A percentile compares a stretch with the other conserved stretches of the same genome.
phyloP scores from a whole-genome alignment of 2,888 invertebrate species.

The Penaeus monodon region DNA sequence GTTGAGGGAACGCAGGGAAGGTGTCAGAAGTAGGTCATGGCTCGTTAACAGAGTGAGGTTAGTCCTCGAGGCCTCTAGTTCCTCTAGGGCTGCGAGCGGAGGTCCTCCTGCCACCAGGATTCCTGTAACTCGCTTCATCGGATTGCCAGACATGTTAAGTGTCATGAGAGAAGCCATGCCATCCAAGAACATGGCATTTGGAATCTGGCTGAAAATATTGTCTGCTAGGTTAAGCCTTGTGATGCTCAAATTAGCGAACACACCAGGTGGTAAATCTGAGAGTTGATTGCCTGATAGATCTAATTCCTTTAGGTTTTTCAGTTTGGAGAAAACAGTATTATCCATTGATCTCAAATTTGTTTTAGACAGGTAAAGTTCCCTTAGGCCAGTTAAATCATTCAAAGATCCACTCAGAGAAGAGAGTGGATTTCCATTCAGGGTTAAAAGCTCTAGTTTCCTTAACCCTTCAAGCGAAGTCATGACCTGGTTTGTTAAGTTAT shows the following conservation, averaged over 20 bases:
- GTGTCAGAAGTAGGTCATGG: slow-evolving; percentile 84
- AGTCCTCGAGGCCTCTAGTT: slow-evolving; percentile 72
- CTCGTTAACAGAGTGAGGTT: slow-evolving; percentile 86
- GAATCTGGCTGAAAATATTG: slow-evolving; percentile 67
- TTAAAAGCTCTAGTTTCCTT: slow-evolving; percentile 64
- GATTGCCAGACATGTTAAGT: slow-evolving; percentile 87
- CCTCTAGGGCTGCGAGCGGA: slow-evolving; percentile 54
- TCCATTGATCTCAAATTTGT: slow-evolving; percentile 46
- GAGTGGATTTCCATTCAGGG: slow-evolving; percentile 59
- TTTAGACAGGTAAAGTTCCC: slow-evolving; percentile 56
- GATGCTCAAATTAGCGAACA: slow-evolving; percentile 64
- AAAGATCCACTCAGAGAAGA: slow-evolving; percentile 43
- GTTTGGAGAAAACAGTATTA: slow-evolving; percentile 46
- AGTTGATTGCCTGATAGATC: slow-evolving; percentile 65
- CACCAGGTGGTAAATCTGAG: slow-evolving; percentile 61
- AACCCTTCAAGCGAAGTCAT: slow-evolving; percentile 66
- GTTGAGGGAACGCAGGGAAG: slow-evolving; percentile 83
- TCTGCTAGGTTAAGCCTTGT: slow-evolving; percentile 67
- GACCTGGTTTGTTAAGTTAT: slow-evolving; percentile 66
- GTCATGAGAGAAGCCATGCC: slow-evolving; percentile 80
- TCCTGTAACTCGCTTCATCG: slow-evolving; percentile 72
- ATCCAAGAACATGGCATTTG: slow-evolving; percentile 76
- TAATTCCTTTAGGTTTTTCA: slow-evolving; percentile 44
- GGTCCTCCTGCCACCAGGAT: slow-evolving; percentile 48
- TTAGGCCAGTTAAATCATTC: slow-evolving; percentile 42